A percentile compares a stretch with the other conserved stretches of the same genome.
Conservation (phyloP, 2,888 invertebrate species). For the Drosophila formosana region DNA sequence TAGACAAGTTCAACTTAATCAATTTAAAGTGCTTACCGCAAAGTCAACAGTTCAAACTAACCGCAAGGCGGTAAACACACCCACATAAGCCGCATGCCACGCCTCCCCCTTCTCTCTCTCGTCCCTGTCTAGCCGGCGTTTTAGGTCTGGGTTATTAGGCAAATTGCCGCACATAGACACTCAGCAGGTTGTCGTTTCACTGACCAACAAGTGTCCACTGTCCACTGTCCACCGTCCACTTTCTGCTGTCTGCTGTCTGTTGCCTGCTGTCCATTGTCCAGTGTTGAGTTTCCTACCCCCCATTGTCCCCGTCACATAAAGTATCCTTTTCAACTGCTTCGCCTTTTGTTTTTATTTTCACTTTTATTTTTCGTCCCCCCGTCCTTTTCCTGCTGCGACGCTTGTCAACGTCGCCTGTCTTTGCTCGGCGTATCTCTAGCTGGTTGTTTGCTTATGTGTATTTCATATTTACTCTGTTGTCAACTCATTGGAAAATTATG, state of each 20-base stretch:
- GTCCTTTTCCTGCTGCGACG: slow-evolving; percentile 28
- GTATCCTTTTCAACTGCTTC: slow-evolving; percentile 70
- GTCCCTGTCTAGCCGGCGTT: neutral
- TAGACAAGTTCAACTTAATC: slow-evolving; percentile 81
- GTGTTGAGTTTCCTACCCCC: slow-evolving; percentile 58
- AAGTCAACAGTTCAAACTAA: slow-evolving; percentile 80
- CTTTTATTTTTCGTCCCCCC: slow-evolving; percentile 11
- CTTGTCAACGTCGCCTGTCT: slow-evolving; percentile 45
- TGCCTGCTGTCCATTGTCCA: slow-evolving; percentile 25
- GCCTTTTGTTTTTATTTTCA: slow-evolving; percentile 49
- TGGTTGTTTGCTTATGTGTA: slow-evolving; percentile 69
- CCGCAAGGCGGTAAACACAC: slow-evolving; percentile 63
- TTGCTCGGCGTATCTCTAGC: neutral
- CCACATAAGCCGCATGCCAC: slow-evolving; percentile 18
- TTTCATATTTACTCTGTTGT: slow-evolving; percentile 74
- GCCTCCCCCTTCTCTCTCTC: neutral
- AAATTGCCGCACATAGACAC: slow-evolving; percentile 68
- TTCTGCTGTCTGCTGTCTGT: neutral
- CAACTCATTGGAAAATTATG: slow-evolving; percentile 75
- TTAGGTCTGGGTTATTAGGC: slow-evolving; percentile 64
- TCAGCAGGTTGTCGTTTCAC: slow-evolving; percentile 70
- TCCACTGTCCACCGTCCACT: slow-evolving; percentile 8
- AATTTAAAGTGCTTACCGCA: slow-evolving; percentile 78
- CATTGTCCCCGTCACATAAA: slow-evolving; percentile 52
- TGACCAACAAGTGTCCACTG: slow-evolving; percentile 61